Conservation (phyloP, 2,797 vertebrate genomes). For the Sparidentex hasta region DNA sequence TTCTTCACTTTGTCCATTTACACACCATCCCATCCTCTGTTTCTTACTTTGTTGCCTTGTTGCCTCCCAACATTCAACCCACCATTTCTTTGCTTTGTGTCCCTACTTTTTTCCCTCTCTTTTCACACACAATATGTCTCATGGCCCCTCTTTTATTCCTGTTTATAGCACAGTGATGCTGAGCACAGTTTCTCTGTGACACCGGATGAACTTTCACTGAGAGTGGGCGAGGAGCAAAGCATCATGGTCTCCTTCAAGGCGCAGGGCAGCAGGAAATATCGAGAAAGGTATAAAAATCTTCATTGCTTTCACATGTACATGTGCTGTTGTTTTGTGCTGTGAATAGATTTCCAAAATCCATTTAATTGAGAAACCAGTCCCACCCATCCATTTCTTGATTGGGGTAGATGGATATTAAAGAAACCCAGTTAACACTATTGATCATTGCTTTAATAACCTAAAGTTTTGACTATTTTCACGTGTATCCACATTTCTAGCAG, state of each 20-base stretch:
- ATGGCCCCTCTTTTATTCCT: background rate
- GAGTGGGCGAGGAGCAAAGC: slow-evolving; percentile 88
- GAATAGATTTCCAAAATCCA: background rate
- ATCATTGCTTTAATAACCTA: background rate
- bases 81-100: background rate
- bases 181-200: slow-evolving; percentile 88
- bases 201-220: slow-evolving; percentile 89
- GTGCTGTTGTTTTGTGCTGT: background rate
- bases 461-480: background rate
- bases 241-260: slow-evolving; percentile 89
- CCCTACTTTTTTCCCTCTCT: background rate
- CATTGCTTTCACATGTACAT: background rate
- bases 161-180: slow-evolving; percentile 82
- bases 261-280: slow-evolving; percentile 65
- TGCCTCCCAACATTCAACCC: background rate
- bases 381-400: background rate
- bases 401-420: background rate
- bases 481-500: background rate
- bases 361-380: background rate
- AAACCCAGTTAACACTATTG: background rate
- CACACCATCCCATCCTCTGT: background rate
- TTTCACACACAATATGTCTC: background rate
- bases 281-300: slow-evolving; percentile 86
- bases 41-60: background rate
- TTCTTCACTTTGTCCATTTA: background rate